These are phyloP conservation scores for Pseudococcus jackbeardsleyi DNA, from an alignment of 2,888 invertebrate species.

Conservation along the genomic window DNA sequence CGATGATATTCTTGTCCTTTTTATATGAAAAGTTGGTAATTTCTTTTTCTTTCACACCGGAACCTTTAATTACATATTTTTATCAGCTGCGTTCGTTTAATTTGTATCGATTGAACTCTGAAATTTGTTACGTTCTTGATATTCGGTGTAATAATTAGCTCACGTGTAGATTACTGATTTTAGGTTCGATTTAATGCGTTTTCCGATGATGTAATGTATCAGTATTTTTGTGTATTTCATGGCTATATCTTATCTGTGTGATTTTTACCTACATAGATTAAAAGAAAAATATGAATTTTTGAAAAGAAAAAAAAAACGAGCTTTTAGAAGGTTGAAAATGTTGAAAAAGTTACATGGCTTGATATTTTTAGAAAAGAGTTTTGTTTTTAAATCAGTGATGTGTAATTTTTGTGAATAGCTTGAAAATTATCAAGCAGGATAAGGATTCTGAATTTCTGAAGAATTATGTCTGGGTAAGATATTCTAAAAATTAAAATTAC, in stretches of 20 bases:
- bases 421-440: too few species aligned
- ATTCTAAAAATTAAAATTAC: too few species aligned
- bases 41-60: background rate
- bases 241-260: background rate
- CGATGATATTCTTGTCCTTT: background rate
- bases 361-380: too few species aligned
- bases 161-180: background rate
- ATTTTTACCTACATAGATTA: background rate
- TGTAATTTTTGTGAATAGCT: too few species aligned
- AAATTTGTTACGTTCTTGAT: conserved; percentile 32
- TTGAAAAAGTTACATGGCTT: too few species aligned
- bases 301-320: too few species aligned
- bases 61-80: conserved; percentile 21
- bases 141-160: conserved; percentile 11
- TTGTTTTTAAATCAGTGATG: too few species aligned
- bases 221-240: background rate
- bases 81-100: conserved; percentile 10
- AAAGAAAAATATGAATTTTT: background rate
- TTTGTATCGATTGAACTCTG: conserved; percentile 30
- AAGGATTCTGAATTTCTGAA: too few species aligned
- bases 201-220: background rate
- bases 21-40: background rate
- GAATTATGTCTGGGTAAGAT: too few species aligned
- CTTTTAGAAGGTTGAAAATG: too few species aligned
- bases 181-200: background rate